Percentiles rank a stretch among this genome's conserved stretches.
phyloP scores from a whole-genome alignment of 2,888 invertebrate species.

The Catocala fraxini region DNA sequence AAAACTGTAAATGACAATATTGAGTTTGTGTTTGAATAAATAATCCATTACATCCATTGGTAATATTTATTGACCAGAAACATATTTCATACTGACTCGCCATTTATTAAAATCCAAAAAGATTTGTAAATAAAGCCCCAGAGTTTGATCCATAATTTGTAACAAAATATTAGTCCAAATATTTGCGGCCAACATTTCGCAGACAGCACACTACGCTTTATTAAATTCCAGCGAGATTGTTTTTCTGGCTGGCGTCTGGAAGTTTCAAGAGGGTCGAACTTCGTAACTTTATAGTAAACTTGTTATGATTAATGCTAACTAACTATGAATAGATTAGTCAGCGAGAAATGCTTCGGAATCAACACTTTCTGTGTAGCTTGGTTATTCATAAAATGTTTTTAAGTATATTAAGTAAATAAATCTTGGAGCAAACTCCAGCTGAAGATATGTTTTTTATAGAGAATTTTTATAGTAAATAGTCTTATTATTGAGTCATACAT shows the following conservation, averaged over 20 bases:
- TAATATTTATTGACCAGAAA: too few relatives aligned
- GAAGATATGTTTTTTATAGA: too few relatives aligned
- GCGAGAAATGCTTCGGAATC: constrained; percentile 38
- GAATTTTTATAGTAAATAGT: too few relatives aligned
- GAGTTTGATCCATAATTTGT: constrained; percentile 8
- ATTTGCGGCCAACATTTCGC: constrained; percentile 33
- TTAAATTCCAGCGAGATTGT: constrained; percentile 58
- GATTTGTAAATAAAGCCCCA: too few relatives aligned
- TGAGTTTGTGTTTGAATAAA: too few relatives aligned
- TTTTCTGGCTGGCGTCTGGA: constrained; percentile 49
- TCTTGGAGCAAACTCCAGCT: too few relatives aligned
- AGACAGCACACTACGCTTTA: constrained; percentile 55
- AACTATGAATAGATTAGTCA: constrained; percentile 56
- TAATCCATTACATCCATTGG: too few relatives aligned
- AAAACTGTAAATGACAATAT: too few relatives aligned
- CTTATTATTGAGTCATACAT: too few relatives aligned
- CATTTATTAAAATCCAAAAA: too few relatives aligned
- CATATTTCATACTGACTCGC: too few relatives aligned
- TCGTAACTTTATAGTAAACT: constrained; percentile 51
- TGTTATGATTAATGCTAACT: constrained; percentile 54
- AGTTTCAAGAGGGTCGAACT: constrained; percentile 52
- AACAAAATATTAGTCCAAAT: constrained; percentile 22
- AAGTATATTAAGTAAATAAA: too few relatives aligned
- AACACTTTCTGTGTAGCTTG: constrained; percentile 35
- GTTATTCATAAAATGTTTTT: constrained; percentile 19